phyloP scores from a whole-genome alignment of 2,113 vertebrate genomes.

The Antechinus flavipes region DNA sequence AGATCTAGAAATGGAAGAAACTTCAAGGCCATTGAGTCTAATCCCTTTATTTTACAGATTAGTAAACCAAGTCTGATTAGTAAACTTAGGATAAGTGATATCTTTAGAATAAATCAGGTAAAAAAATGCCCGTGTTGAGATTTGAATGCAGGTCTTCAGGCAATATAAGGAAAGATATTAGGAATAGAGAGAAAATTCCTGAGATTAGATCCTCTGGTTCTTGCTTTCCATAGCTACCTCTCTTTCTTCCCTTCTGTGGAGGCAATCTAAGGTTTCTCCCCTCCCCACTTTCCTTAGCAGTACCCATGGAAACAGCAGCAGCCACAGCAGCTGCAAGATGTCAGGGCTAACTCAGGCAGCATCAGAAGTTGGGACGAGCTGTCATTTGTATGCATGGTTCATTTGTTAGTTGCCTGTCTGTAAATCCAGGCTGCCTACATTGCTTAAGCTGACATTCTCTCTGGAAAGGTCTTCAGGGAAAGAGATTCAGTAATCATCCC shows the following conservation, averaged over 20 bases:
- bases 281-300: neutral
- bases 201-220: neutral
- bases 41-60: neutral
- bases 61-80: neutral
- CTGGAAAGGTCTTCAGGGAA: neutral
- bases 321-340: neutral
- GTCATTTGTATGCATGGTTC: neutral
- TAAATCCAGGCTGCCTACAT: neutral
- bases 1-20: neutral
- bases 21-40: neutral
- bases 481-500: conserved; percentile 1
- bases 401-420: neutral
- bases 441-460: neutral
- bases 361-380: neutral
- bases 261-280: neutral
- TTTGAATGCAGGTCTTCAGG: neutral
- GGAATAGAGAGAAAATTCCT: neutral
- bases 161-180: neutral
- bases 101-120: neutral
- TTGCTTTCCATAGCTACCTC: neutral
- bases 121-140: neutral
- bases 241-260: neutral
- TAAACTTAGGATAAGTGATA: neutral
- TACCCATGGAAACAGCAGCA: neutral
- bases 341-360: neutral